Percentiles rank a stretch among this genome's conserved stretches.
These are phyloP conservation scores for Papilio gigon DNA, from an alignment of 2,888 invertebrate species.

Conservation along the genomic window DNA sequence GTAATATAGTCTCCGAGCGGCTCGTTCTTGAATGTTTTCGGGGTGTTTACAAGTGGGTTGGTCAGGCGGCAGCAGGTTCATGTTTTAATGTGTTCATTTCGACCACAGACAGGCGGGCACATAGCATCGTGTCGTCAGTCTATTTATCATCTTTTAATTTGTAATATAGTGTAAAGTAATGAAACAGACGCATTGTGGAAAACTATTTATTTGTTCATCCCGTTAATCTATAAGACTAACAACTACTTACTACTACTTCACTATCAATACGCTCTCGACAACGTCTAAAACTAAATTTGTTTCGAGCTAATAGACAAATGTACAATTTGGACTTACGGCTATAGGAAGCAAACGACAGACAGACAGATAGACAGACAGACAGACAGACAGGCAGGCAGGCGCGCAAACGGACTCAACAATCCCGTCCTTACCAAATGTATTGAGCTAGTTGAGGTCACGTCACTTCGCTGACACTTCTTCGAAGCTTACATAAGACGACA, in stretches of 20 bases:
- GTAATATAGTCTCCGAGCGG: not conserved
- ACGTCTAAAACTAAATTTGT: conserved; percentile 46
- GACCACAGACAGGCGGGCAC: too few species aligned
- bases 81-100: too few species aligned
- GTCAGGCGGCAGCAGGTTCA: too few species aligned
- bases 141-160: too few species aligned
- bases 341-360: conserved; percentile 44
- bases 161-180: too few species aligned
- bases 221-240: conserved; percentile 48
- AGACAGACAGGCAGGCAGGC: conserved; percentile 24
- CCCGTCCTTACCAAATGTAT: not conserved
- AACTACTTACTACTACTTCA: too few species aligned
- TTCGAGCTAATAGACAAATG: conserved; percentile 49
- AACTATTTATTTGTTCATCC: conserved; percentile 68
- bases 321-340: conserved; percentile 47
- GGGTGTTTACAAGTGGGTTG: too few species aligned
- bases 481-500: conserved; percentile 13
- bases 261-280: conserved; percentile 50
- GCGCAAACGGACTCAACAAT: conserved; percentile 28
- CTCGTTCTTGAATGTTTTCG: too few species aligned
- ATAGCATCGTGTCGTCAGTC: too few species aligned
- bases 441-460: conserved; percentile 9
- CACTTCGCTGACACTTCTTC: not conserved
- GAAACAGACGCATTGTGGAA: conserved; percentile 52
- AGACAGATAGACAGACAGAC: conserved; percentile 26